phyloP scores from a whole-genome alignment of 2,888 invertebrate species.

The Campoplex capitator region DNA sequence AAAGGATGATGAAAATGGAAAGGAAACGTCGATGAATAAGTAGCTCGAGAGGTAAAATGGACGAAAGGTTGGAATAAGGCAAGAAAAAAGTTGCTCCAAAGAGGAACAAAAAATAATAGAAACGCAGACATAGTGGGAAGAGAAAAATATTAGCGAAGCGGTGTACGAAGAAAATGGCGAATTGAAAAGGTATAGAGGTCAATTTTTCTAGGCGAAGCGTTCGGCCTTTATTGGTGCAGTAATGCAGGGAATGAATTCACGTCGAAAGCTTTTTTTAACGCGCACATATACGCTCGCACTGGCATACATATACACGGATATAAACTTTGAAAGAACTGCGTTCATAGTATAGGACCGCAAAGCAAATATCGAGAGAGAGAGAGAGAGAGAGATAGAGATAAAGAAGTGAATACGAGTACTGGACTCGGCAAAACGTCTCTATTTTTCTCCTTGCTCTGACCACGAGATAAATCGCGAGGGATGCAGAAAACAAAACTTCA shows the following conservation, averaged over 20 bases:
- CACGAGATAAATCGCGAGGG: slow-evolving; percentile 69
- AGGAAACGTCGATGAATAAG: slow-evolving; percentile 11
- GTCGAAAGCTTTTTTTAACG: slow-evolving; percentile 32
- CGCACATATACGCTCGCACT: not conserved
- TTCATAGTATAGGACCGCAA: slow-evolving; percentile 20
- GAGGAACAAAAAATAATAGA: not conserved
- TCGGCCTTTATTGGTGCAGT: slow-evolving; percentile 44
- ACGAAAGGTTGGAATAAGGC: not conserved
- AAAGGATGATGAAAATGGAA: not conserved
- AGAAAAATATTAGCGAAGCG: slow-evolving; percentile 4
- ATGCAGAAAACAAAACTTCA: slow-evolving; percentile 41
- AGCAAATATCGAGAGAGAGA: slow-evolving; percentile 23
- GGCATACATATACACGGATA: not conserved
- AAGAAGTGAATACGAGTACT: slow-evolving; percentile 48
- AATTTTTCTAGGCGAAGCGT: slow-evolving; percentile 44
- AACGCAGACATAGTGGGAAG: not conserved
- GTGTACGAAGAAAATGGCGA: slow-evolving; percentile 32
- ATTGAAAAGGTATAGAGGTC: slow-evolving; percentile 45
- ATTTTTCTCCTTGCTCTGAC: slow-evolving; percentile 65
- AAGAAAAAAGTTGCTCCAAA: not conserved
- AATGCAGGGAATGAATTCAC: slow-evolving; percentile 64
- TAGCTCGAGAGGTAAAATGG: not conserved
- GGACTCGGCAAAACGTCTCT: slow-evolving; percentile 57
- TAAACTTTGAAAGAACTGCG: slow-evolving; percentile 16
- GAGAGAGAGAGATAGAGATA: slow-evolving; percentile 32